Evolutionary conservation across 2,797 vertebrate species (phyloP).

Genomic region (Microctenopoma steveboyesi): DNA sequence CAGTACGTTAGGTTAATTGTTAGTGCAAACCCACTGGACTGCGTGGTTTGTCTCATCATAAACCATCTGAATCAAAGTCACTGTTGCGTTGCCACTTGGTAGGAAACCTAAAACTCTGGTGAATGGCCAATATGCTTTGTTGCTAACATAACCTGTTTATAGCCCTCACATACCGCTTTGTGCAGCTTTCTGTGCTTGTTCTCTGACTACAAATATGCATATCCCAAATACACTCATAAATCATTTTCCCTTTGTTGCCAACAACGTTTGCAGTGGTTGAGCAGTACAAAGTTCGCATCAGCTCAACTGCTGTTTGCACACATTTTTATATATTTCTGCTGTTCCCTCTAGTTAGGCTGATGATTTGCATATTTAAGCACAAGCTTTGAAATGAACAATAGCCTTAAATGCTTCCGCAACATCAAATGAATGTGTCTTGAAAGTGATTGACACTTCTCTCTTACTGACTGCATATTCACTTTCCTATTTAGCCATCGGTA

Average conservation of each 20-base stretch:
- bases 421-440: constrained; percentile 62
- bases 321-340: constrained; percentile 52
- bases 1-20: constrained; percentile 6
- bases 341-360: constrained; percentile 61
- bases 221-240: constrained; percentile 61
- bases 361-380: constrained; percentile 51
- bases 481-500: constrained; percentile 64
- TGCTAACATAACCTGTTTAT: constrained; percentile 43
- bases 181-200: constrained; percentile 26
- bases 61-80: constrained; percentile 33
- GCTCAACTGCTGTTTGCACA: constrained; percentile 67
- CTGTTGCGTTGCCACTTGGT: constrained; percentile 38
- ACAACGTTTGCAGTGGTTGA: constrained; percentile 55
- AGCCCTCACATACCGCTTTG: constrained; percentile 8
- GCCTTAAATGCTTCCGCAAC: constrained; percentile 47
- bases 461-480: constrained; percentile 64
- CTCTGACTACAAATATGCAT: constrained; percentile 40
- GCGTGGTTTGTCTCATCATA: constrained; percentile 34
- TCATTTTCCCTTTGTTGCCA: constrained; percentile 60
- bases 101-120: constrained; percentile 48
- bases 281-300: constrained; percentile 72
- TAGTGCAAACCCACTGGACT: constrained; percentile 8
- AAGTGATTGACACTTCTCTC: constrained; percentile 59
- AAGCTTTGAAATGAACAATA: constrained; percentile 57
- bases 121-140: constrained; percentile 35